Percentiles rank a stretch among this genome's conserved stretches.
Conservation (phyloP, 2,797 vertebrate genomes). For the Cryptoblepharus egeriae region DNA sequence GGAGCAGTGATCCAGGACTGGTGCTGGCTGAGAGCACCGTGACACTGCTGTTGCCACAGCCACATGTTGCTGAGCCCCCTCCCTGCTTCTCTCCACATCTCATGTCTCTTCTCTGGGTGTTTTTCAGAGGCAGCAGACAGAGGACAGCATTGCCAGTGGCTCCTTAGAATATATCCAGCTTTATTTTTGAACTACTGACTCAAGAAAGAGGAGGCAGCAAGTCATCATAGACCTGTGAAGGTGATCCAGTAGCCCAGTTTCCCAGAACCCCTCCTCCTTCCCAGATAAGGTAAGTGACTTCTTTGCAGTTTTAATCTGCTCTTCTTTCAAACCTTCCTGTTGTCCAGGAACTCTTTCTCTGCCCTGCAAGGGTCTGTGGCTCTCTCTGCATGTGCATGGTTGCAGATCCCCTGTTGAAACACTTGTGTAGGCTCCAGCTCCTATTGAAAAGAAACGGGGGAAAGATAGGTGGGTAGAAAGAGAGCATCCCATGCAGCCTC, state of each 20-base stretch:
- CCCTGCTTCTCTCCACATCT: conserved; percentile 9
- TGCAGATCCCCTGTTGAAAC: background rate
- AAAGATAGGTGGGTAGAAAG: background rate
- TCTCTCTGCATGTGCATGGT: background rate
- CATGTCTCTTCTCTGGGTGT: conserved; percentile 31
- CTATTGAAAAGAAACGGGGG: background rate
- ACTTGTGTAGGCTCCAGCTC: background rate
- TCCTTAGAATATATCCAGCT: conserved; percentile 43
- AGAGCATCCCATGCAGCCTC: no score
- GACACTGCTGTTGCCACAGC: background rate
- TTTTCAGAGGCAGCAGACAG: conserved; percentile 58
- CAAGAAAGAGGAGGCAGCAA: background rate
- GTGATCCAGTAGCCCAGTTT: conserved; percentile 45
- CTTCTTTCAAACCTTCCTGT: background rate
- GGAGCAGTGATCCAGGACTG: background rate
- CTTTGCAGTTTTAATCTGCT: no score
- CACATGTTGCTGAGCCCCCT: conserved; percentile 68
- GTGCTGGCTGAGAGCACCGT: background rate
- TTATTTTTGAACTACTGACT: conserved; percentile 31
- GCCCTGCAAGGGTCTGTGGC: background rate
- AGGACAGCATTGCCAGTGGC: conserved; percentile 31
- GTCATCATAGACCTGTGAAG: conserved; percentile 40
- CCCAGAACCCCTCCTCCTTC: no score
- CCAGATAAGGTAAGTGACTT: background rate
- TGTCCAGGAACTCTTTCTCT: background rate